Evolutionary conservation across 2,113 vertebrate genomes (phyloP).

Genomic region (Suricata suricatta): DNA sequence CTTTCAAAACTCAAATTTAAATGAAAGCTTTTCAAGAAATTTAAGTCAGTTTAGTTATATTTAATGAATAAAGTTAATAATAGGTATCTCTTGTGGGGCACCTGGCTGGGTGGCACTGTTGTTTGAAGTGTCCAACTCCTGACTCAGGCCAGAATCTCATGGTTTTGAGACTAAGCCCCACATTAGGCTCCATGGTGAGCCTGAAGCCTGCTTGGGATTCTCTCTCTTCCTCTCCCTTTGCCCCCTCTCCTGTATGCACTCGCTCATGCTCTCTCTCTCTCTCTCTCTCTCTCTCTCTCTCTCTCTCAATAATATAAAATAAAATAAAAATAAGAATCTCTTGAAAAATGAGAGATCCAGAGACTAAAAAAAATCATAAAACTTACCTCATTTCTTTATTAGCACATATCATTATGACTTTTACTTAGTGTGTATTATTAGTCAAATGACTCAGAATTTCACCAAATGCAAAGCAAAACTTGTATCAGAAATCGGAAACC

Average conservation of each 20-base stretch:
- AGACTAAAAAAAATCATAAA: not conserved
- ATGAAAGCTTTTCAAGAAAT: not conserved
- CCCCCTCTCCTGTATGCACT: not conserved
- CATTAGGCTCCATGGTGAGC: not conserved
- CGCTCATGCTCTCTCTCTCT: not conserved
- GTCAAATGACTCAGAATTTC: not conserved
- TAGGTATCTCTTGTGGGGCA: not conserved
- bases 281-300: not conserved
- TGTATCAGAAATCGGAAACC: not conserved
- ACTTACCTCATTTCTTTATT: not conserved
- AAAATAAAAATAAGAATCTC: not conserved
- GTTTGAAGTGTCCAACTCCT: not conserved
- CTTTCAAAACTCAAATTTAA: not conserved
- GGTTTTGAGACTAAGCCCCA: not conserved
- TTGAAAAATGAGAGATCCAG: not conserved
- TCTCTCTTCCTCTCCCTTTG: not conserved
- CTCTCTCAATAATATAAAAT: not conserved
- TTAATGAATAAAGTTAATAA: not conserved
- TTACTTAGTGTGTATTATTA: not conserved
- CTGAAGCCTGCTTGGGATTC: not conserved
- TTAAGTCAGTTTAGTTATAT: not conserved
- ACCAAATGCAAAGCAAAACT: slow-evolving; percentile 34
- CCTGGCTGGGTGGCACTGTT: not conserved
- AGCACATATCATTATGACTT: not conserved
- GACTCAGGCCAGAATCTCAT: not conserved